These are phyloP conservation scores for Gallinago undulata DNA, from an alignment of 2,113 vertebrate species.

Conservation along the genomic window DNA sequence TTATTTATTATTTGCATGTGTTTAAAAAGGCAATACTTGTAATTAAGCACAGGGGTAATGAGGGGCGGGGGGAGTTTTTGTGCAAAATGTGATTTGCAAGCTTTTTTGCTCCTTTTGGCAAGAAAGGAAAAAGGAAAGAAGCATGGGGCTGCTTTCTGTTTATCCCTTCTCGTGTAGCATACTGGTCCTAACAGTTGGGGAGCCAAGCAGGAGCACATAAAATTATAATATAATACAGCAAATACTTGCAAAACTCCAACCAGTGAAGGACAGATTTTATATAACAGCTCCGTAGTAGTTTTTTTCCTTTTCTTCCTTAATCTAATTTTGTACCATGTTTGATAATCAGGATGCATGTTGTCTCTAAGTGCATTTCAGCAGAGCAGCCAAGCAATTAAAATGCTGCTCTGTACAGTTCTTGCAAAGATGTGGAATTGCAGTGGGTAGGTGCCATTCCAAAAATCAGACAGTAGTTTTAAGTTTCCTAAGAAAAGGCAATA, in stretches of 20 bases:
- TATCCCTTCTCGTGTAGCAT: background rate
- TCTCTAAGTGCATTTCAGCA: conserved; percentile 33
- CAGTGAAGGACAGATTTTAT: conserved; percentile 14
- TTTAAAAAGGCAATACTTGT: conserved; percentile 37
- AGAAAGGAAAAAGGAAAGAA: background rate
- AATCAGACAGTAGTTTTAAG: conserved; percentile 60
- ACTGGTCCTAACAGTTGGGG: background rate
- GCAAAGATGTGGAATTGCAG: conserved; percentile 8
- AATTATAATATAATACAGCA: background rate
- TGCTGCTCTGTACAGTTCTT: conserved; percentile 21
- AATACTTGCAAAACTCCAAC: conserved; percentile 58
- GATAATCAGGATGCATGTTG: background rate
- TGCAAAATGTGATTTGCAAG: background rate
- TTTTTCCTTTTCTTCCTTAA: background rate
- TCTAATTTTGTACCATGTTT: conserved; percentile 12
- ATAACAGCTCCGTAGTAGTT: background rate
- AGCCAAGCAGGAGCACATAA: background rate
- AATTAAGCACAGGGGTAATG: conserved; percentile 43
- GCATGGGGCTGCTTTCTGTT: background rate
- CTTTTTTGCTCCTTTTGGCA: background rate
- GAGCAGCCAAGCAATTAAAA: conserved; percentile 61
- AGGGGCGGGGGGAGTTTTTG: conserved; percentile 37
- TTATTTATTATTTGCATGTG: conserved; percentile 65
- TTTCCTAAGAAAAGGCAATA: conserved; percentile 74
- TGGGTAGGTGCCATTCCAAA: conserved; percentile 31